These are phyloP conservation scores for Drosophila ustulata DNA, from an alignment of 2,888 invertebrate species.

Conservation along the genomic window DNA sequence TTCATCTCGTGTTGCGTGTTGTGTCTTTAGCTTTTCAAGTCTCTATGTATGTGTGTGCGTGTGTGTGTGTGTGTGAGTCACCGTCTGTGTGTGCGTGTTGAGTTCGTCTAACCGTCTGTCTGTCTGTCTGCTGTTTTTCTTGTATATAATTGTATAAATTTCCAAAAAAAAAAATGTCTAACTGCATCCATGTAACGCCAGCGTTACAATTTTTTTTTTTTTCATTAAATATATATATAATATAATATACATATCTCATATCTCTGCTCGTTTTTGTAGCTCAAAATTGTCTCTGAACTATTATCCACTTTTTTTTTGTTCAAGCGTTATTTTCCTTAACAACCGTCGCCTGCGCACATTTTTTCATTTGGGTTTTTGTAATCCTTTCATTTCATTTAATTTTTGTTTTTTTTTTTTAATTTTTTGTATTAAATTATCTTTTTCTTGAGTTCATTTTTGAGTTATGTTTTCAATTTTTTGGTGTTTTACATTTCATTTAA, in stretches of 20 bases:
- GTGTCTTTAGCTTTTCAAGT: conserved; percentile 16
- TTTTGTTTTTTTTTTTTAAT: conserved; percentile 7
- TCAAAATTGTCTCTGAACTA: conserved; percentile 12
- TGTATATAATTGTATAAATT: conserved; percentile 65
- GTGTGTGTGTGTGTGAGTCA: conserved; percentile 13
- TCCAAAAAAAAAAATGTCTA: conserved; percentile 63
- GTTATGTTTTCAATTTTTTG: conserved; percentile 52
- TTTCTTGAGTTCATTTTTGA: conserved; percentile 14
- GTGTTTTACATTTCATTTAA: conserved; percentile 65
- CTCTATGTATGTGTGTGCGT: conserved; percentile 10
- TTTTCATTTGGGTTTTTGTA: conserved; percentile 26
- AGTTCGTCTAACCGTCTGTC: conserved; percentile 9
- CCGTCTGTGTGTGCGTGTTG: conserved; percentile 17
- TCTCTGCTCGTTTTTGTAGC: conserved; percentile 28
- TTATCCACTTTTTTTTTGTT: conserved; percentile 35
- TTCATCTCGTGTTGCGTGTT: conserved; percentile 31
- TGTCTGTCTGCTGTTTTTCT: conserved; percentile 31
- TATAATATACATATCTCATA: conserved; percentile 52
- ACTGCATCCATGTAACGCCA: conserved; percentile 73
- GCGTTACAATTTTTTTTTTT: conserved; percentile 62
- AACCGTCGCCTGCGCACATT: conserved; percentile 73
- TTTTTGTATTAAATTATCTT: conserved; percentile 17
- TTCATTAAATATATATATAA: conserved; percentile 30
- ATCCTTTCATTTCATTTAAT: not conserved
- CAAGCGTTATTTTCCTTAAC: conserved; percentile 54